phyloP scores from a whole-genome alignment of 35 echinoderm and acorn worm species.

The Heliocidaris erythrogramma region DNA sequence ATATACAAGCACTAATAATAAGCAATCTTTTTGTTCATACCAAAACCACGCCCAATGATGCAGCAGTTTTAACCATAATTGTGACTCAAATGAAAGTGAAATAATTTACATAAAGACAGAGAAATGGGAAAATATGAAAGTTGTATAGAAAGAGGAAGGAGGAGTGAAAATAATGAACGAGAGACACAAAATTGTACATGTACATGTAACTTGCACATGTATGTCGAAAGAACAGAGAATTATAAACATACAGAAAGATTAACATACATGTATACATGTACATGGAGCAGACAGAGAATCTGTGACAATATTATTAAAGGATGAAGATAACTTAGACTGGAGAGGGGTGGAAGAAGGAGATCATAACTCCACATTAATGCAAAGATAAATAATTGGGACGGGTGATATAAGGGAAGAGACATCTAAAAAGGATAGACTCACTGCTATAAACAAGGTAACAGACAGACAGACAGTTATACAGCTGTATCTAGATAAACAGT shows the following conservation, averaged over 20 bases:
- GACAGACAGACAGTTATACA: neutral
- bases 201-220: too few relatives aligned
- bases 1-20: too few relatives aligned
- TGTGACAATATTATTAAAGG: neutral
- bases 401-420: neutral
- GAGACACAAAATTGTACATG: neutral
- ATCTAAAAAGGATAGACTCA: neutral
- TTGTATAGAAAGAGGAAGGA: neutral
- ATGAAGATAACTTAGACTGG: neutral
- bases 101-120: too few relatives aligned
- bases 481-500: neutral
- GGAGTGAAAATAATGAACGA: neutral
- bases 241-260: too few relatives aligned
- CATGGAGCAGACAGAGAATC: neutral
- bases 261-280: too few relatives aligned
- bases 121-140: neutral
- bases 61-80: too few relatives aligned
- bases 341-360: neutral
- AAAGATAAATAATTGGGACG: neutral
- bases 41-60: too few relatives aligned
- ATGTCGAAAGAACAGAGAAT: too few relatives aligned
- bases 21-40: too few relatives aligned
- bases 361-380: constrained; percentile 1
- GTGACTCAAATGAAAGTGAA: too few relatives aligned
- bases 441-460: neutral